phyloP scores from a whole-genome alignment of 1,140 invertebrate genomes.

The Aporrectodea caliginosa region DNA sequence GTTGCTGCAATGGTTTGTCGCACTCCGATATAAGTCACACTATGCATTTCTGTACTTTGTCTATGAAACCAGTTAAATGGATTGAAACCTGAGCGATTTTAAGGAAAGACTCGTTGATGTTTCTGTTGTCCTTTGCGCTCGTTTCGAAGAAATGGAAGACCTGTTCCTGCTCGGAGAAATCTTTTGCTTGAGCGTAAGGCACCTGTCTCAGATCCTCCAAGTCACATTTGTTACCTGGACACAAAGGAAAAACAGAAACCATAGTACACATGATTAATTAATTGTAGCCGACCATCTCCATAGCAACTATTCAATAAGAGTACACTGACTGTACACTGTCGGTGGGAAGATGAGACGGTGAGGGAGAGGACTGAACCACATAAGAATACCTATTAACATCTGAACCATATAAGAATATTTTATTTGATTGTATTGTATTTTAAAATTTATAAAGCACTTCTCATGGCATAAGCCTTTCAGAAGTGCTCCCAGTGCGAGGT shows the following conservation, averaged over 20 bases:
- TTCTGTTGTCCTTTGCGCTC: constrained; percentile 55
- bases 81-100: constrained; percentile 49
- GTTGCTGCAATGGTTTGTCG: background rate
- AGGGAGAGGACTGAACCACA: too few species aligned
- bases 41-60: background rate
- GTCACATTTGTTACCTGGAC: constrained; percentile 79
- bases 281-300: too few species aligned
- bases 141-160: constrained; percentile 52
- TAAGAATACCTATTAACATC: too few species aligned
- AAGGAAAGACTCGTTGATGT: constrained; percentile 53
- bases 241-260: constrained; percentile 12
- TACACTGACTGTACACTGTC: too few species aligned
- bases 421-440: too few species aligned
- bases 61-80: background rate
- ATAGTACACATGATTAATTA: too few species aligned
- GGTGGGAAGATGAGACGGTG: too few species aligned
- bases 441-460: too few species aligned
- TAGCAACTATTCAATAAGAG: too few species aligned
- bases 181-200: constrained; percentile 74
- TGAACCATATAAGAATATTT: too few species aligned
- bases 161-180: constrained; percentile 69
- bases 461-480: too few species aligned
- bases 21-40: background rate
- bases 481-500: too few species aligned
- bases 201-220: constrained; percentile 75